A percentile compares a stretch with the other conserved stretches of the same genome.
phyloP scores from a whole-genome alignment of 1,140 invertebrate genomes.

The Mamestra configurata region DNA sequence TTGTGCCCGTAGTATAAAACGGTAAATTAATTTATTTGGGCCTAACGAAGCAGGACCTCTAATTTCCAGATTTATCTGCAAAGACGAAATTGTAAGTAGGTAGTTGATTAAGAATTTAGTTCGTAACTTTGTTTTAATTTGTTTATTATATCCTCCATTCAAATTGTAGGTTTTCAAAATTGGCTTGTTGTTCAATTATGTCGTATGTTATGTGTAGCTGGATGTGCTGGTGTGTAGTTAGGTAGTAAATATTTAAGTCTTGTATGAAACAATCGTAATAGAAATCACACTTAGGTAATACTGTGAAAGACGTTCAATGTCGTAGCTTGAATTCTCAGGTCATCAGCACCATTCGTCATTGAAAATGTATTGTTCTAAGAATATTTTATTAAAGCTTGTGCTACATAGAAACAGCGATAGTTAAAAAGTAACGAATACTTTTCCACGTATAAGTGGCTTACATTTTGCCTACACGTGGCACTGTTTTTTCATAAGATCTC shows the following conservation, averaged over 20 bases:
- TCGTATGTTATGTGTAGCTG: background rate
- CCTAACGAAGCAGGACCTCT: background rate
- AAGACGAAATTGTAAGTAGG: slow-evolving; percentile 19
- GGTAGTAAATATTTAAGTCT: too few relatives aligned
- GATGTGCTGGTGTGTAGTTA: too few relatives aligned
- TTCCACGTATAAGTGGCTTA: slow-evolving; percentile 15
- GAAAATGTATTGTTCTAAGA: slow-evolving; percentile 14
- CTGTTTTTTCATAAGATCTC: background rate
- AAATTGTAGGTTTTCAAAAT: background rate
- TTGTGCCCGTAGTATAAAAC: background rate
- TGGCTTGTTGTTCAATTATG: background rate
- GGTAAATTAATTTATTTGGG: background rate
- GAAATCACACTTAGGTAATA: too few relatives aligned
- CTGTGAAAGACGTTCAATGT: too few relatives aligned
- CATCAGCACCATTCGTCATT: background rate
- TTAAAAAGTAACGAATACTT: background rate
- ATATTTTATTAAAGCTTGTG: background rate
- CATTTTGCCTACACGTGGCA: background rate
- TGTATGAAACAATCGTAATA: too few relatives aligned
- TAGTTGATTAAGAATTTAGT: slow-evolving; percentile 34
- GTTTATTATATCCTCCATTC: slow-evolving; percentile 18
- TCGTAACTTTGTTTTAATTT: background rate
- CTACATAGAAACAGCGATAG: background rate
- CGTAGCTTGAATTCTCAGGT: too few relatives aligned
- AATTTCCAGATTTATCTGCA: slow-evolving; percentile 19